Evolutionary conservation across 2,797 vertebrate species (phyloP).

Genomic region (Enteromius fasciolatus): DNA sequence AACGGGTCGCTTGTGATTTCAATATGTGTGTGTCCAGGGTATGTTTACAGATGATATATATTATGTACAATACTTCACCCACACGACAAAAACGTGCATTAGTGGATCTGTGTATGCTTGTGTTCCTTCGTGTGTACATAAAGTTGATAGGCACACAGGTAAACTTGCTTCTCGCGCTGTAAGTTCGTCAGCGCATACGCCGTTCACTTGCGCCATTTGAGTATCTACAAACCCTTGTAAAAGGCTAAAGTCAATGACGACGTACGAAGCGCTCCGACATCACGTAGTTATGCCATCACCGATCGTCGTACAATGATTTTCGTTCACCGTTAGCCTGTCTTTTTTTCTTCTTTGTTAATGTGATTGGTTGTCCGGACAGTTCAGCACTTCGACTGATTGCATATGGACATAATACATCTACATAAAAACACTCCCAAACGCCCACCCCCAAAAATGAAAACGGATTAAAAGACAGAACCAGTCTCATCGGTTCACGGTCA

Average conservation of each 20-base stretch:
- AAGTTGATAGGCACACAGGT: constrained; percentile 61
- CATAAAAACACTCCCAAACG: constrained; percentile 32
- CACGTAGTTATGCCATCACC: constrained; percentile 22
- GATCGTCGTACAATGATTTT: constrained; percentile 28
- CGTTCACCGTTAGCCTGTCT: constrained; percentile 43
- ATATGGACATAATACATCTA: constrained; percentile 57
- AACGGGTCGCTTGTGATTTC: constrained; percentile 38
- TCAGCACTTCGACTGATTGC: constrained; percentile 59
- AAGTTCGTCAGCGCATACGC: constrained; percentile 56
- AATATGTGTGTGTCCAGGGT: constrained; percentile 55
- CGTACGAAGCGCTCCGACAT: constrained; percentile 18
- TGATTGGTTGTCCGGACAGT: constrained; percentile 41
- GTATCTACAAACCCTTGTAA: constrained; percentile 52
- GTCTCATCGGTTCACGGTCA: constrained; percentile 36
- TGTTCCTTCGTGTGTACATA: constrained; percentile 37
- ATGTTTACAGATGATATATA: constrained; percentile 49
- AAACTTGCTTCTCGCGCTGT: constrained; percentile 61
- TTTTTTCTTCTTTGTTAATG: constrained; percentile 49
- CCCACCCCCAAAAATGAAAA: constrained; percentile 66
- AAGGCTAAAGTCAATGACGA: constrained; percentile 47
- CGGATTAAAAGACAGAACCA: constrained; percentile 45
- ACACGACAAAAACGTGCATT: constrained; percentile 61
- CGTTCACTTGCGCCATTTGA: constrained; percentile 45
- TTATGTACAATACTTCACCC: constrained; percentile 55
- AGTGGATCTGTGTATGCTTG: constrained; percentile 45